phyloP scores from a whole-genome alignment of 2,888 invertebrate genomes.

The Schrankia costaestrigalis region DNA sequence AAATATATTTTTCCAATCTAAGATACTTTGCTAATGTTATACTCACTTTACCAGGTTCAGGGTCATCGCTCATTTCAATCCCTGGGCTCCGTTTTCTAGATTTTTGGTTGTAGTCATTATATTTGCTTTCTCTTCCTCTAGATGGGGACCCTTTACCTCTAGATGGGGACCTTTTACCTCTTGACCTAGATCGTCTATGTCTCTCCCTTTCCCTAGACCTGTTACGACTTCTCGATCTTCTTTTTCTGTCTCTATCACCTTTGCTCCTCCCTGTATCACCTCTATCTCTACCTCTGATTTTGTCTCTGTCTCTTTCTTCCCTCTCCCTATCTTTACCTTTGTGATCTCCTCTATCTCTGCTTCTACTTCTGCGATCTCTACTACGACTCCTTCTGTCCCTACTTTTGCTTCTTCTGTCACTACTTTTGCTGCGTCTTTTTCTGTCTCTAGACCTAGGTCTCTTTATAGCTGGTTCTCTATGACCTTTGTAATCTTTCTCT shows the following conservation, averaged over 20 bases:
- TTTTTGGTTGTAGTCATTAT: conserved; percentile 54
- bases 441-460: conserved; percentile 51
- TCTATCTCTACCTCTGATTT: conserved; percentile 46
- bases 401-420: conserved; percentile 23
- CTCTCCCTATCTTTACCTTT: conserved; percentile 31
- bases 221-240: conserved; percentile 42
- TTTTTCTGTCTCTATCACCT: conserved; percentile 38
- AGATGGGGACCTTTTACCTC: conserved; percentile 47
- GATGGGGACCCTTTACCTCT: conserved; percentile 50
- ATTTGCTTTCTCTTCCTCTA: conserved; percentile 36
- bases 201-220: conserved; percentile 46
- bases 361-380: conserved; percentile 39
- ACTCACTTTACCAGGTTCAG: conserved; percentile 86
- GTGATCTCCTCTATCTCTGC: conserved; percentile 41
- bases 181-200: conserved; percentile 37
- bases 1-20: neutral
- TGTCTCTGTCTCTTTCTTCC: conserved; percentile 22
- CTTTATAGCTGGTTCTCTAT: too few relatives aligned
- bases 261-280: conserved; percentile 26
- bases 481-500: too few relatives aligned
- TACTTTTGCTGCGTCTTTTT: conserved; percentile 24
- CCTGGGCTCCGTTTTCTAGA: conserved; percentile 70
- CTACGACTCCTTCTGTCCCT: conserved; percentile 40
- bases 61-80: conserved; percentile 84
- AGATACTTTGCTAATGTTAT: neutral